Base-by-base conservation (phyloP, 2,113 vertebrate species). In the Cairina moschata region DNA sequence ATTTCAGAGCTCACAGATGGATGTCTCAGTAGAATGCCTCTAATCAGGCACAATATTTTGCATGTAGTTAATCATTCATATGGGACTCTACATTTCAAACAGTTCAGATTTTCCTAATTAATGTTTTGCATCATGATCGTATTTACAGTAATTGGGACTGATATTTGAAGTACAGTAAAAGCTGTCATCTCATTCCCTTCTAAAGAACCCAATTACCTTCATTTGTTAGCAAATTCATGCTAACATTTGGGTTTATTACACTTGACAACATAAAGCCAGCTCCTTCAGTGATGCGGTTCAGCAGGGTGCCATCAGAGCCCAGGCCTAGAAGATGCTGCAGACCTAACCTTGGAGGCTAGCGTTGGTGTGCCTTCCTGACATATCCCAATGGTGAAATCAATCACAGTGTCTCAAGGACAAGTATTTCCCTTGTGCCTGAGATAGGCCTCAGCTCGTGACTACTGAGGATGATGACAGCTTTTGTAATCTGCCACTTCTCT, bases 101-200 rank as follows among this genome's bases (percentile, higher is more conserved):
- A 73, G 93, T 93, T 97, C 78, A 95, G 92, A 94, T 95, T 96
- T 95, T 95, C 92, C 86, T 97, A 97, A 96, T 97, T 97, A 96
- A 96, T 95, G 96, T 97, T 97, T 97, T 96, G 92, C 96, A 97
- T 94, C 88, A 84, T 93, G 94, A 94, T 97, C 71, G 8, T 95
- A 97, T 97, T 97, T 97, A 97, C 95, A 97, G 96, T 97, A 97
- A 97, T 96, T 97, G 96, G 95, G 66, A 92, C 84, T 95, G 95
- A 96, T 96, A 95, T 95, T 95, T 95, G 90, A 95, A 97, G 95
- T 97, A 97, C 96, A 97, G 96, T 97, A 97, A 96, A 97, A 95
- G 89, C 95, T 97, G 96, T 95, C 96, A 94, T 96, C 88, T 96
- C 93, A 90, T 92, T 97, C 73, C 84, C 79, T 86, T 63, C 69